Evolutionary conservation across 2,797 vertebrate species (phyloP).

Genomic region (Balearica regulorum): DNA sequence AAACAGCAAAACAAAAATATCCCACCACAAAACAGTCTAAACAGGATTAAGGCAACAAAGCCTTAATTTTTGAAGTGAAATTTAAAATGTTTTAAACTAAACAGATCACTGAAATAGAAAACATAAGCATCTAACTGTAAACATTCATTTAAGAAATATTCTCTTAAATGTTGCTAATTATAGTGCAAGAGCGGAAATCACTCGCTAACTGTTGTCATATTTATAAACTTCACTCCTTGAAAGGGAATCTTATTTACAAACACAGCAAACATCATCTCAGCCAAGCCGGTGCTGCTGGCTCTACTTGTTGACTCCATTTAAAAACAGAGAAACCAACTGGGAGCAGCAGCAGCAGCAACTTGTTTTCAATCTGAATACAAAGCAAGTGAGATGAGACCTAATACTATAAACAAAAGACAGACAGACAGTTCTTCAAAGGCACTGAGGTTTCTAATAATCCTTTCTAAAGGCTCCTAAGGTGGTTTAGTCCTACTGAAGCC

Average conservation of each 20-base stretch:
- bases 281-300: not conserved
- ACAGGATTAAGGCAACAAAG: conserved; percentile 18
- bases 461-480: conserved; percentile 40
- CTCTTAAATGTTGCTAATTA: not conserved
- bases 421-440: conserved; percentile 19
- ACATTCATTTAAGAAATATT: not conserved
- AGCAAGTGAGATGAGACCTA: conserved; percentile 16
- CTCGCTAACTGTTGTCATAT: not conserved
- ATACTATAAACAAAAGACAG: conserved; percentile 14
- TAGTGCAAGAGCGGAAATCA: not conserved
- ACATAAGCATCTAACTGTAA: not conserved
- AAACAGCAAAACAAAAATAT: not conserved
- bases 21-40: not conserved
- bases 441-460: conserved; percentile 1
- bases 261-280: not conserved
- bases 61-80: not conserved
- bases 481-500: conserved; percentile 21
- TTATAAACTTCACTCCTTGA: not conserved
- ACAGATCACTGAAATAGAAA: not conserved
- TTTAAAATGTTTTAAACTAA: not conserved
- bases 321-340: conserved; percentile 15
- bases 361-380: conserved; percentile 23
- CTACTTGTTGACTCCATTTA: not conserved
- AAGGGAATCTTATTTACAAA: not conserved
- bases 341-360: conserved; percentile 8